These are phyloP conservation scores for Linnaemya tessellans DNA, from an alignment of 2,888 invertebrate species.

Conservation along the genomic window DNA sequence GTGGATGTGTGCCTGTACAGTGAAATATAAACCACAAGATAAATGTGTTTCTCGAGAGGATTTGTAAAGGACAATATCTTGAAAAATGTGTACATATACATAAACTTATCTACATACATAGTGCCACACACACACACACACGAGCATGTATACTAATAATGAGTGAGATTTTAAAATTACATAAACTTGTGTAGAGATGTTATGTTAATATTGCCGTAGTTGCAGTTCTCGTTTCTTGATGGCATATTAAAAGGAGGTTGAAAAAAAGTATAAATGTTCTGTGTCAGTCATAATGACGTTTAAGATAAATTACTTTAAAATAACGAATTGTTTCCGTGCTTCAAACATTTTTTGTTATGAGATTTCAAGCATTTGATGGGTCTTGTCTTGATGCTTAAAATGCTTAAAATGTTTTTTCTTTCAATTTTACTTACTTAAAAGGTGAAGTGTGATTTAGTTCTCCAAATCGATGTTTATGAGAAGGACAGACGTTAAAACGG, in stretches of 20 bases:
- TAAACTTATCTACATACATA: too few relatives aligned
- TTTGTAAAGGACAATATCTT: conserved; percentile 69
- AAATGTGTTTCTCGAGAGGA: conserved; percentile 71
- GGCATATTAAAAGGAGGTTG: conserved; percentile 46
- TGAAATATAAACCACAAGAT: conserved; percentile 62
- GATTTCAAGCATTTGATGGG: not conserved
- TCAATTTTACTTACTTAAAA: not conserved
- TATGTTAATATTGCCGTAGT: conserved; percentile 35
- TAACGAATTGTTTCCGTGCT: conserved; percentile 59
- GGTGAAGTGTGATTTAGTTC: not conserved
- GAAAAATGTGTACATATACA: conserved; percentile 25
- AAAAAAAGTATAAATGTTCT: conserved; percentile 48
- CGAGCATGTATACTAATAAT: conserved; percentile 58
- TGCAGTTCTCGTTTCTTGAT: conserved; percentile 27
- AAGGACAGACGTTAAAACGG: not conserved
- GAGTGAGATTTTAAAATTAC: conserved; percentile 70
- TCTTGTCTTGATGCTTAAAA: not conserved
- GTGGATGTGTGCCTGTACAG: conserved; percentile 8
- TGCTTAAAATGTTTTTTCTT: not conserved
- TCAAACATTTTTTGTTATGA: conserved; percentile 24
- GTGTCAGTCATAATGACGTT: conserved; percentile 58
- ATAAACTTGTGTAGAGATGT: conserved; percentile 59
- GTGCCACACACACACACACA: too few relatives aligned
- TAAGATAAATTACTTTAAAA: conserved; percentile 64
- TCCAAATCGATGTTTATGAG: not conserved